Conservation (phyloP, 2,113 vertebrate species). For the Nesogale talazaci region DNA sequence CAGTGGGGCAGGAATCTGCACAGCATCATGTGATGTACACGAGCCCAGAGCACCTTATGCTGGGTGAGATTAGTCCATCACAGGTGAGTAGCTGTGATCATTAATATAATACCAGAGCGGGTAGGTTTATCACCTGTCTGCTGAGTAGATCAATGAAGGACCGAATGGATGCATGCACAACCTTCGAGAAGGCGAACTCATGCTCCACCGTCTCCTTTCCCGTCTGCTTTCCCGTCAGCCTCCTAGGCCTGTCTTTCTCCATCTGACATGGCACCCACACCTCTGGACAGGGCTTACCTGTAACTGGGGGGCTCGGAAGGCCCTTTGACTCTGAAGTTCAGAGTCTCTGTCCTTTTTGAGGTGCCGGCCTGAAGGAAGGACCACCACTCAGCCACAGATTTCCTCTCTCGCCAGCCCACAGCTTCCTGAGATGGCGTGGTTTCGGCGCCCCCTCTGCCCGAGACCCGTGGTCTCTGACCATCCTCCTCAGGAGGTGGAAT, state of each 20-base stretch:
- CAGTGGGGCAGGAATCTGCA: too few relatives aligned
- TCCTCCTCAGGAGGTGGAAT: not conserved
- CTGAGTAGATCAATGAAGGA: constrained; percentile 23
- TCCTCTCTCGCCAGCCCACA: not conserved
- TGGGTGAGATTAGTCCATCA: too few relatives aligned
- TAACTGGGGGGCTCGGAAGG: not conserved
- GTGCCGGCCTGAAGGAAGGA: not conserved
- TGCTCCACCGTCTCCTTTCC: not conserved
- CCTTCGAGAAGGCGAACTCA: not conserved
- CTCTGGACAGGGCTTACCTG: not conserved
- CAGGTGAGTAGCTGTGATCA: not conserved
- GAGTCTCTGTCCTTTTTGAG: not conserved
- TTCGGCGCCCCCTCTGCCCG: not conserved
- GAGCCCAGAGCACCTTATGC: too few relatives aligned
- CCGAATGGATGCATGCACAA: not conserved
- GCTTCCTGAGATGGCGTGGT: not conserved
- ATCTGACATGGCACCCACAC: not conserved
- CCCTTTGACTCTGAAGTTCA: not conserved
- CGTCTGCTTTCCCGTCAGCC: not conserved
- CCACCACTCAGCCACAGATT: not conserved
- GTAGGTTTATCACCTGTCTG: not conserved
- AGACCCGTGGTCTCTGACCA: not conserved
- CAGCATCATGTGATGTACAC: too few relatives aligned
- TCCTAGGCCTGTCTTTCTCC: not conserved
- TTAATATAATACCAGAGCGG: not conserved